phyloP scores from a whole-genome alignment of 2,797 vertebrate species.

The Heliangelus exortis region DNA sequence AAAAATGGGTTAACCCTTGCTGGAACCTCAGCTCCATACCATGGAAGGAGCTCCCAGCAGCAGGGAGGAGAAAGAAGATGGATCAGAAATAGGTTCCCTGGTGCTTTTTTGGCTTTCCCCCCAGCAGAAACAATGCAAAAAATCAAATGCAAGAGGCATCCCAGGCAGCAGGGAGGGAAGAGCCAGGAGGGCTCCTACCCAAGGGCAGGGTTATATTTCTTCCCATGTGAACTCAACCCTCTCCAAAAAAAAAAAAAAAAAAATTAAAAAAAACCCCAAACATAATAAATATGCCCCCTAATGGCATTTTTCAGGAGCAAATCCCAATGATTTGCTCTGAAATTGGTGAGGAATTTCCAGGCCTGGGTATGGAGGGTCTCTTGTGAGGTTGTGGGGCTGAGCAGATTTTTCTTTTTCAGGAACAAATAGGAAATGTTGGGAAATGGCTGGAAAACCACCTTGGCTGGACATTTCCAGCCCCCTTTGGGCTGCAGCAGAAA shows the following conservation, averaged over 20 bases:
- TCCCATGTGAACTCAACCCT: neutral
- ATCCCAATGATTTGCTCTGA: neutral
- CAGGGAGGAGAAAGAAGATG: neutral
- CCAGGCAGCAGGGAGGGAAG: neutral
- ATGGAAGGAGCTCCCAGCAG: neutral
- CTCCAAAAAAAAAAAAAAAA: neutral
- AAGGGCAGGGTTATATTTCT: neutral
- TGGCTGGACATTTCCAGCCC: rapidly evolving
- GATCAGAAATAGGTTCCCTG: neutral
- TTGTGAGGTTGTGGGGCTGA: neutral
- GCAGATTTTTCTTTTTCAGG: neutral
- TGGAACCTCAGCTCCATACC: neutral
- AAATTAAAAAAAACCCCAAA: no score
- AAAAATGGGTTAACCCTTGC: constrained; percentile 51
- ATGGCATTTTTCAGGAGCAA: neutral
- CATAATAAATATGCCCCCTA: rapidly evolving
- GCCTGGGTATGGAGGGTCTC: neutral
- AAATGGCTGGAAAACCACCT: neutral
- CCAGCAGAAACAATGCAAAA: neutral
- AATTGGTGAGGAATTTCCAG: neutral
- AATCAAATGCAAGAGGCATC: neutral
- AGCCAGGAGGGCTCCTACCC: neutral
- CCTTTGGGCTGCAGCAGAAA: neutral
- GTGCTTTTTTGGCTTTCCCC: neutral
- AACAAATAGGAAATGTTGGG: neutral